Evolutionary conservation across 2,113 vertebrate genomes (phyloP).

Genomic region (Semnornis frantzii): DNA sequence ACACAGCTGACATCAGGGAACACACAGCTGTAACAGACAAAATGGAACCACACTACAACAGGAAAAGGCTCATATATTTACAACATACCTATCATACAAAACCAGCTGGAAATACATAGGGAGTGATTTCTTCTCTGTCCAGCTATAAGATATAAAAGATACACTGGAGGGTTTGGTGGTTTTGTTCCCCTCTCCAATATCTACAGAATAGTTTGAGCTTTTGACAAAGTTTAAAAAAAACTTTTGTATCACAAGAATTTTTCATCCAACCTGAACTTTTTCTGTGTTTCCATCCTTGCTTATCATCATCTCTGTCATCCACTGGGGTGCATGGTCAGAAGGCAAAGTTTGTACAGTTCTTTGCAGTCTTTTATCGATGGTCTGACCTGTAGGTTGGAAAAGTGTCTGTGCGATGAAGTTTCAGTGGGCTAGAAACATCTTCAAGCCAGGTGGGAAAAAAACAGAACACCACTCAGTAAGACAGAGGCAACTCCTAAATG

Average conservation of each 20-base stretch:
- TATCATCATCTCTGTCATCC: neutral
- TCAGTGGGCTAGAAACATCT: conserved; percentile 76
- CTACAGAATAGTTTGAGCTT: conserved; percentile 6
- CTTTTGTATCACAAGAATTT: conserved; percentile 7
- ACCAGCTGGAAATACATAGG: neutral
- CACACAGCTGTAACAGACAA: conserved; percentile 20
- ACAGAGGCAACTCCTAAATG: neutral
- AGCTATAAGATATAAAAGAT: conserved; percentile 36
- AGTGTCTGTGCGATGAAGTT: conserved; percentile 80
- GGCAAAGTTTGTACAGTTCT: neutral
- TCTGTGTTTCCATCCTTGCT: neutral
- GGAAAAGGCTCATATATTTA: conserved; percentile 18
- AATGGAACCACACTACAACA: conserved; percentile 46
- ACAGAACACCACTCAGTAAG: neutral
- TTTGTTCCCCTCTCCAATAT: neutral
- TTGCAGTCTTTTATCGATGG: conserved; percentile 57
- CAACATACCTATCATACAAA: conserved; percentile 62
- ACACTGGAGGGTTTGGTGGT: neutral
- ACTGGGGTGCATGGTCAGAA: neutral
- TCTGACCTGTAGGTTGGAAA: conserved; percentile 77
- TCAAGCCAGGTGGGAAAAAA: neutral
- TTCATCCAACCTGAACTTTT: neutral
- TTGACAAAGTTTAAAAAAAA: conserved; percentile 37
- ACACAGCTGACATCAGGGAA: conserved; percentile 19
- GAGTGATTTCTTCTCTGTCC: conserved; percentile 29